A percentile compares a stretch with the other conserved stretches of the same genome.
phyloP scores from a whole-genome alignment of 2,888 invertebrate species.

The Dioctria rufipes region DNA sequence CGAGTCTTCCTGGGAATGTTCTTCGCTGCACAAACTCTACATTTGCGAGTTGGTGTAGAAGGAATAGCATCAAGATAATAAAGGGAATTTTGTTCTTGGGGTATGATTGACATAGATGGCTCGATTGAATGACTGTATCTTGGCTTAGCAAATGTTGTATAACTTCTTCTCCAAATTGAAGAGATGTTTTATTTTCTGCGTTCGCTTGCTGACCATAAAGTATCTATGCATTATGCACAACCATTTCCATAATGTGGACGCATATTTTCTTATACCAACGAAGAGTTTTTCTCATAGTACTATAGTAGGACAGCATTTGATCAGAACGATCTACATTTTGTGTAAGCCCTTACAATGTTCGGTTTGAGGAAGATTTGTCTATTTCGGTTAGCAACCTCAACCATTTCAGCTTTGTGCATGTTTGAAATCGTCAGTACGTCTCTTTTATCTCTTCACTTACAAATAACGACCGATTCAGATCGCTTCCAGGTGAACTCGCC shows the following conservation, averaged over 20 bases:
- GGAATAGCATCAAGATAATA: too few relatives aligned
- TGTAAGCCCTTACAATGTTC: constrained; percentile 41
- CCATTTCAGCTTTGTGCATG: constrained; percentile 6
- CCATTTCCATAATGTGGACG: not conserved
- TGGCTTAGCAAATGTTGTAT: constrained; percentile 5
- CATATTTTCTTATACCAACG: not conserved
- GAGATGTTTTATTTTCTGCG: constrained; percentile 1
- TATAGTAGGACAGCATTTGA: constrained; percentile 13
- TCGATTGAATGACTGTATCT: not conserved
- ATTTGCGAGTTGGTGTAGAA: constrained; percentile 4
- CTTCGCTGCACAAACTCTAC: constrained; percentile 37
- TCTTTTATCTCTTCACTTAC: constrained; percentile 1
- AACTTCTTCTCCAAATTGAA: constrained; percentile 4
- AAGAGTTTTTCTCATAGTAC: constrained; percentile 6
- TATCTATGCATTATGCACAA: constrained; percentile 13
- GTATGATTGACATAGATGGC: constrained; percentile 23
- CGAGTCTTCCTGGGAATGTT: constrained; percentile 27
- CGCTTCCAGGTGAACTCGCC: not conserved
- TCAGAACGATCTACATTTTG: constrained; percentile 42
- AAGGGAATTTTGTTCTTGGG: constrained; percentile 10
- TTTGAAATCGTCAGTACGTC: not conserved
- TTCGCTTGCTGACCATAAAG: not conserved
- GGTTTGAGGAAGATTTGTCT: constrained; percentile 1
- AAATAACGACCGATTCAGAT: constrained; percentile 17
- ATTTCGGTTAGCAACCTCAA: constrained; percentile 23